phyloP scores from a whole-genome alignment of 2,113 vertebrate species.

The Erinaceus europaeus region DNA sequence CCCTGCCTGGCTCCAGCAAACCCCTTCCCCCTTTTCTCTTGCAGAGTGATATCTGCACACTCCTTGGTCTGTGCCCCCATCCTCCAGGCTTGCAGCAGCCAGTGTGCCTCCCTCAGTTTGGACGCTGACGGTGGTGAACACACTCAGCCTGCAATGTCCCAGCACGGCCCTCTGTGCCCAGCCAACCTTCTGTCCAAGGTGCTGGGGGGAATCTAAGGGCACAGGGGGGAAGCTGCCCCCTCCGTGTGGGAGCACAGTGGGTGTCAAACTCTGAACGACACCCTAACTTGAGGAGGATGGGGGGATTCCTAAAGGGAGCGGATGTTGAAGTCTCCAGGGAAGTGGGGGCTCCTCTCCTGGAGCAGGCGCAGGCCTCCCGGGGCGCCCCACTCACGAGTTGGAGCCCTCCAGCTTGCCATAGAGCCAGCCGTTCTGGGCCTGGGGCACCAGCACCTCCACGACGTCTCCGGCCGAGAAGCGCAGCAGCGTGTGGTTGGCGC shows the following conservation, averaged over 20 bases:
- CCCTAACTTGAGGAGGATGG: too few species aligned
- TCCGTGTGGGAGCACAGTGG: too few species aligned
- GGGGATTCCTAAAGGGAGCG: too few species aligned
- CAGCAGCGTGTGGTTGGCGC: slow-evolving; percentile 87
- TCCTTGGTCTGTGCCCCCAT: not conserved
- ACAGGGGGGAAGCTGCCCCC: too few species aligned
- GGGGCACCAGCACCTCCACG: slow-evolving; percentile 83
- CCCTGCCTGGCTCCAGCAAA: not conserved
- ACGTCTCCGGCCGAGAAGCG: slow-evolving; percentile 85
- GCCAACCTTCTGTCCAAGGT: too few species aligned
- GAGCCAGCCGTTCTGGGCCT: slow-evolving; percentile 93
- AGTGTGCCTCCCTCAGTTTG: rapidly evolving
- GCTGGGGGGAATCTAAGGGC: too few species aligned
- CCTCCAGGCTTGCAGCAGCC: not conserved
- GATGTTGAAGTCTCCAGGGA: too few species aligned
- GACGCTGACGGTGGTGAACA: too few species aligned
- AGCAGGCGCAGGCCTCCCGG: not conserved
- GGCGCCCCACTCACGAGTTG: slow-evolving; percentile 81
- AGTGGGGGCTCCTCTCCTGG: not conserved
- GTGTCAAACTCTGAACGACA: too few species aligned
- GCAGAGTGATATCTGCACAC: not conserved
- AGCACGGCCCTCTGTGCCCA: too few species aligned
- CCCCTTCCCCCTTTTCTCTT: not conserved
- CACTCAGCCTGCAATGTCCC: not conserved
- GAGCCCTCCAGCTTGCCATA: slow-evolving; percentile 87